Percentiles rank a stretch among this genome's conserved stretches.
These are phyloP conservation scores for Cantharis rufa DNA, from an alignment of 2,888 invertebrate genomes.

Conservation along the genomic window DNA sequence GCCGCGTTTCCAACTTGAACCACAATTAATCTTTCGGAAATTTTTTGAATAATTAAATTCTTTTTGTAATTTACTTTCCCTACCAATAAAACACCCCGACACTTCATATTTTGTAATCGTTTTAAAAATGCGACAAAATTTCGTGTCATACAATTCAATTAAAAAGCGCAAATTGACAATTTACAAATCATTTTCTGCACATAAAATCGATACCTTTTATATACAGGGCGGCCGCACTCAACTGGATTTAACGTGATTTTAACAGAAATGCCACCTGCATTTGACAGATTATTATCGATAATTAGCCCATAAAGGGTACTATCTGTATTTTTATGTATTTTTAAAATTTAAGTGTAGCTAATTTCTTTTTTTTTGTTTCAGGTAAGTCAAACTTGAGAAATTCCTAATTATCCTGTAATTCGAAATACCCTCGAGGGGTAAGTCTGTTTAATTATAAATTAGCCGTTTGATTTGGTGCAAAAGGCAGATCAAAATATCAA, in stretches of 20 bases:
- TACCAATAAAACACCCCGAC: conserved; percentile 15
- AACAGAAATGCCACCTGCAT: too few species aligned
- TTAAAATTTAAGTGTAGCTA: neutral
- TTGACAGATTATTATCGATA: too few species aligned
- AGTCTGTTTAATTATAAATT: conserved; percentile 2
- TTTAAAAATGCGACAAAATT: conserved; percentile 12
- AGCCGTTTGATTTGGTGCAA: neutral
- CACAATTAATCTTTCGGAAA: conserved; percentile 15
- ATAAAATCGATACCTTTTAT: neutral
- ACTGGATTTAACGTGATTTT: too few species aligned
- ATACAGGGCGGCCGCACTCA: neutral
- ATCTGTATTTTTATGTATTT: too few species aligned
- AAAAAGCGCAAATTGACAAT: neutral
- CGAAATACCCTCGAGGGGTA: neutral
- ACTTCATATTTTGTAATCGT: conserved; percentile 15
- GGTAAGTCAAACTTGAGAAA: neutral
- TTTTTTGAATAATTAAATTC: conserved; percentile 17
- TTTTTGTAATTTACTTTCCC: conserved; percentile 16
- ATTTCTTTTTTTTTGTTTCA: neutral
- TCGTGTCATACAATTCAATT: neutral
- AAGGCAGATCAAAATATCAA: neutral
- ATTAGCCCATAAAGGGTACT: too few species aligned
- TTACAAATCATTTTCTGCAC: neutral
- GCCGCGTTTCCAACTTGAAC: conserved; percentile 6
- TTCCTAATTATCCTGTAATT: neutral